These are phyloP conservation scores for Rhaphigaster nebulosa DNA, from an alignment of 2,888 invertebrate species.

Conservation along the genomic window DNA sequence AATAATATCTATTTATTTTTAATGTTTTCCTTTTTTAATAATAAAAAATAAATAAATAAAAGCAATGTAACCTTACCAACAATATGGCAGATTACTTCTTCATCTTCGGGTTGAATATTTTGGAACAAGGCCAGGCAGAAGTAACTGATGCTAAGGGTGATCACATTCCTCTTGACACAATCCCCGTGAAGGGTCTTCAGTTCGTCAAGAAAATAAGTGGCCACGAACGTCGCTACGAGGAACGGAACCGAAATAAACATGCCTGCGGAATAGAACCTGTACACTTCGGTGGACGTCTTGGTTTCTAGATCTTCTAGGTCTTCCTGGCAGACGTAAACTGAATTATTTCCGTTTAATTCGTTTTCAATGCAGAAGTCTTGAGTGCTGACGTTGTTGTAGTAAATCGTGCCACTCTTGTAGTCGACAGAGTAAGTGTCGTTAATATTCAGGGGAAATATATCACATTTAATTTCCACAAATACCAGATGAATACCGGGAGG, in stretches of 20 bases:
- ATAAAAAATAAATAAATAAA: neutral
- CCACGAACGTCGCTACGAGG: conserved; percentile 71
- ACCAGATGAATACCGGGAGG: neutral
- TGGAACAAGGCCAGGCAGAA: conserved; percentile 66
- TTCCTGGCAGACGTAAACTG: conserved; percentile 8
- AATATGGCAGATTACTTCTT: neutral
- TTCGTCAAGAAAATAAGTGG: conserved; percentile 72
- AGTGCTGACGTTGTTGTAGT: neutral
- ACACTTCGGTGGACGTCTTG: neutral
- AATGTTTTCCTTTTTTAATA: no score
- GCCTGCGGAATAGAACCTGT: conserved; percentile 67
- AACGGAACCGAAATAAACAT: conserved; percentile 73
- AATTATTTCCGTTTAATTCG: neutral
- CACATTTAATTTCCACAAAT: neutral
- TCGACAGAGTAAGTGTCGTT: neutral
- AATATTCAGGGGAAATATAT: neutral
- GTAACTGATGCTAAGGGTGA: conserved; percentile 66
- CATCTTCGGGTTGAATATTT: neutral
- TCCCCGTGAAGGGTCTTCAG: conserved; percentile 70
- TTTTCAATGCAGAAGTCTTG: conserved; percentile 34
- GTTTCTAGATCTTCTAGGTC: neutral
- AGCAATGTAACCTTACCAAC: conserved; percentile 2
- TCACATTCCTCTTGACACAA: conserved; percentile 67
- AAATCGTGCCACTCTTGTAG: neutral
- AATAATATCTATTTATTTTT: no score